Conservation (phyloP, 1,140 invertebrate genomes). For the Lepidurus packardi region DNA sequence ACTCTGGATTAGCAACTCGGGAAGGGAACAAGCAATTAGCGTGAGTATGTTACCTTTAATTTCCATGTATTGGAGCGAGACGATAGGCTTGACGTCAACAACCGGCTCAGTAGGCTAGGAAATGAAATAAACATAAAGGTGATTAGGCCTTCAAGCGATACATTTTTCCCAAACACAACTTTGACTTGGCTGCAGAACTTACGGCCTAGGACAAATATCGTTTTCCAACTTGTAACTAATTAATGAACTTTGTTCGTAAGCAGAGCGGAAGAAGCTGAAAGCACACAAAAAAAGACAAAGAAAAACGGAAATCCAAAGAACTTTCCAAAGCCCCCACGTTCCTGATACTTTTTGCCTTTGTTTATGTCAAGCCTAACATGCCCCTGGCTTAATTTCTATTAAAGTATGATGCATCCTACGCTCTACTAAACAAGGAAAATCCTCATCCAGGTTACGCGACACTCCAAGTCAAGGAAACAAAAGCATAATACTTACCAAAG, state of each 20-base stretch:
- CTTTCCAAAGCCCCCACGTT: not conserved
- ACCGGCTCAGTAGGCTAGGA: not conserved
- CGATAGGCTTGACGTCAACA: not conserved
- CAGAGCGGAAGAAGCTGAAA: not conserved
- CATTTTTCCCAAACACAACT: not conserved
- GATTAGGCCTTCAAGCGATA: not conserved
- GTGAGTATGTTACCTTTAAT: conserved; percentile 4
- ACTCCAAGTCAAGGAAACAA: not conserved
- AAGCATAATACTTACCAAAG: conserved; percentile 11
- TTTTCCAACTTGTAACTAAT: not conserved
- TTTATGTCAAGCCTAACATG: not conserved
- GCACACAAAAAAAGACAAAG: not conserved
- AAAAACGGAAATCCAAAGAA: not conserved
- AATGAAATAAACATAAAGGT: conserved; percentile 7
- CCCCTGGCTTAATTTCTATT: not conserved
- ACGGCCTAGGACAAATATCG: not conserved
- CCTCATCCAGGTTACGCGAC: not conserved
- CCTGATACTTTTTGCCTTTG: not conserved
- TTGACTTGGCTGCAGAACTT: not conserved
- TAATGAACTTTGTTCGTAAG: conserved; percentile 7
- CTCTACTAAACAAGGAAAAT: not conserved
- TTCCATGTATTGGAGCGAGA: not conserved
- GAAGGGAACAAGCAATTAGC: not conserved
- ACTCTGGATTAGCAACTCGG: not conserved
- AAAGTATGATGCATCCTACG: not conserved